Percentiles rank a stretch among this genome's conserved stretches.
These are phyloP conservation scores for Gavia stellata DNA, from an alignment of 2,113 vertebrate species.

Conservation along the genomic window DNA sequence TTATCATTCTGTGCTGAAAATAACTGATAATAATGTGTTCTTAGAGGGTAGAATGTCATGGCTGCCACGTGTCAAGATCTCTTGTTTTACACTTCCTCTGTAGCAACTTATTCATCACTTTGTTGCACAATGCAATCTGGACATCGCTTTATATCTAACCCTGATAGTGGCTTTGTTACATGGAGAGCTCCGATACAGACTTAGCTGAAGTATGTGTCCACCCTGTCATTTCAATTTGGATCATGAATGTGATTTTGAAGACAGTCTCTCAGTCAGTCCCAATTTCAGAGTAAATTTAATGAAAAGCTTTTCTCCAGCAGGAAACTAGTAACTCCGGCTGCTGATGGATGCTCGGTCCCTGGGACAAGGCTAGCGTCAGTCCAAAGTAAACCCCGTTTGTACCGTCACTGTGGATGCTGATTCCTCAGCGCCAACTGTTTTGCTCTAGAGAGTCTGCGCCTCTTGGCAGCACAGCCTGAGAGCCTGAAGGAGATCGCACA, in stretches of 20 bases:
- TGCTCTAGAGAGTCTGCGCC: neutral
- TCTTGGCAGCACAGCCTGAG: neutral
- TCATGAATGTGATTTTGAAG: neutral
- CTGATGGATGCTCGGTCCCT: neutral
- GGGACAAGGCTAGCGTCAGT: neutral
- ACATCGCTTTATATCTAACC: neutral
- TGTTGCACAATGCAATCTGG: neutral
- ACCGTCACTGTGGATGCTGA: neutral
- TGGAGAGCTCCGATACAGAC: neutral
- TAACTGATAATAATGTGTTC: neutral
- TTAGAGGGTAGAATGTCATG: neutral
- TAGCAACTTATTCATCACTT: neutral
- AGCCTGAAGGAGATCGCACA: neutral
- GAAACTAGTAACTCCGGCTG: neutral
- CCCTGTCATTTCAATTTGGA: neutral
- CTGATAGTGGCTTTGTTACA: neutral
- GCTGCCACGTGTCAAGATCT: neutral
- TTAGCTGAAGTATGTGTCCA: neutral
- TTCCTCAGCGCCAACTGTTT: neutral
- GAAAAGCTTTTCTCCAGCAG: neutral
- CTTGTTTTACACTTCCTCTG: neutral
- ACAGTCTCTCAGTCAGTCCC: neutral
- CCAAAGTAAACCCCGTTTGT: neutral
- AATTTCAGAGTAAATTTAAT: neutral
- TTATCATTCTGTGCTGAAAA: neutral